Conservation (phyloP, 92 coral and sea anemone species). For the Micromussa lordhowensis region DNA sequence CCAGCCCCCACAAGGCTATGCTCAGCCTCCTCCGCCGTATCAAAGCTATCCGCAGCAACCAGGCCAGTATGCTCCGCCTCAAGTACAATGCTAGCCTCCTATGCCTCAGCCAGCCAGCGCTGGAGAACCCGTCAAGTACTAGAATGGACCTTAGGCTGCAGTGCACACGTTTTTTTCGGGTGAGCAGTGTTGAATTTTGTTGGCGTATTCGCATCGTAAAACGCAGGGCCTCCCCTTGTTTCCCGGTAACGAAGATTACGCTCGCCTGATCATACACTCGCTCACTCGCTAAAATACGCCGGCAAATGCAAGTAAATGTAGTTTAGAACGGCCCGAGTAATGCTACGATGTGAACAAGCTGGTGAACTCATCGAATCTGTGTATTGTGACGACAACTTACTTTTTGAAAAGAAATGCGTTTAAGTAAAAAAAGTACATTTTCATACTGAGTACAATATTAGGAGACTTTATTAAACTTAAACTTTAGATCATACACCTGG, state of each 20-base stretch:
- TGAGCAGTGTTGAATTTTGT: no score
- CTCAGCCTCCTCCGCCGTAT: conserved; percentile 22
- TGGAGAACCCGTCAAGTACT: not conserved
- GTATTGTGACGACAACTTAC: not conserved
- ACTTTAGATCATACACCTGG: no score
- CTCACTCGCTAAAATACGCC: no score
- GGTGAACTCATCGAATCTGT: not conserved
- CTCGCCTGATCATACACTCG: no score
- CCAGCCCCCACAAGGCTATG: not conserved
- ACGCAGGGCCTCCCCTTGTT: no score
- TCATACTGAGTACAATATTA: not conserved
- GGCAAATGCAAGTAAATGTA: not conserved
- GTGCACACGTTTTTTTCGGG: no score
- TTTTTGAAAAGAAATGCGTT: not conserved
- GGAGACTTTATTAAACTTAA: no score
- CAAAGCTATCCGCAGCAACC: no score
- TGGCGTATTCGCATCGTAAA: no score
- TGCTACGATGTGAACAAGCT: not conserved
- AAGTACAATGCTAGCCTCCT: not conserved
- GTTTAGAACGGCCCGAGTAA: not conserved
- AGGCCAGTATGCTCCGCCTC: not conserved
- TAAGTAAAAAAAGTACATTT: no score
- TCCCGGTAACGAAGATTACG: no score
- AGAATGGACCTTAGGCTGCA: not conserved
- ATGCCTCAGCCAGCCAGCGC: not conserved